Percentiles rank a stretch among this genome's conserved stretches.
These are phyloP conservation scores for Aphis craccivora DNA, from an alignment of 1,140 invertebrate genomes.

Conservation along the genomic window DNA sequence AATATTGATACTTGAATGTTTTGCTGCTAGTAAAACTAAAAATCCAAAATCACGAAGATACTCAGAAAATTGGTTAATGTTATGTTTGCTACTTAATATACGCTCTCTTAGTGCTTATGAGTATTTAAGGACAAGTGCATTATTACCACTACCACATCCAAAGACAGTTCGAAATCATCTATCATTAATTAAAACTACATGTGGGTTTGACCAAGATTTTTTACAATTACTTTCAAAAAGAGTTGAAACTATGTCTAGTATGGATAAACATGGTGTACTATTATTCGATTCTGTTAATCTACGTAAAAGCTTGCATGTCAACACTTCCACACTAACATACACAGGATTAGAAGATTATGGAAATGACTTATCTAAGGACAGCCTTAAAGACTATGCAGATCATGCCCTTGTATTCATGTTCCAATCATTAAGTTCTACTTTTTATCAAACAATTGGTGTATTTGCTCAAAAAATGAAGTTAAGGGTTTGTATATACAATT, in stretches of 20 bases:
- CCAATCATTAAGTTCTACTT: neutral
- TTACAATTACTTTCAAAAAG: neutral
- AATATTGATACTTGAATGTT: too few relatives aligned
- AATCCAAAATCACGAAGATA: neutral
- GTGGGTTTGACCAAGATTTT: neutral
- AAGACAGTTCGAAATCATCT: neutral
- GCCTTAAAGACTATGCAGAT: neutral
- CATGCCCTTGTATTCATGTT: neutral
- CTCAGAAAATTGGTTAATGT: slow-evolving; percentile 1
- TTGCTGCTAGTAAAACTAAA: neutral
- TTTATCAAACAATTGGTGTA: neutral
- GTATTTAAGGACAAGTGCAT: neutral
- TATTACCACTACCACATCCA: neutral
- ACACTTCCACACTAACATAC: neutral
- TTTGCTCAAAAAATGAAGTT: neutral
- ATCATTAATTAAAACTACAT: slow-evolving; percentile 15
- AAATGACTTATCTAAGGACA: neutral
- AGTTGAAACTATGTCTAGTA: neutral
- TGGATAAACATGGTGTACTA: neutral
- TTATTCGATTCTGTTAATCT: neutral
- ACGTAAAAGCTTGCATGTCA: neutral
- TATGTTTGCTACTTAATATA: neutral
- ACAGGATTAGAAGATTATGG: neutral
- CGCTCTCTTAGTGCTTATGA: neutral
- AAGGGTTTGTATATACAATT: neutral